Base-by-base conservation (phyloP, 1,140 invertebrate species). In the Drosophila takahashii region DNA sequence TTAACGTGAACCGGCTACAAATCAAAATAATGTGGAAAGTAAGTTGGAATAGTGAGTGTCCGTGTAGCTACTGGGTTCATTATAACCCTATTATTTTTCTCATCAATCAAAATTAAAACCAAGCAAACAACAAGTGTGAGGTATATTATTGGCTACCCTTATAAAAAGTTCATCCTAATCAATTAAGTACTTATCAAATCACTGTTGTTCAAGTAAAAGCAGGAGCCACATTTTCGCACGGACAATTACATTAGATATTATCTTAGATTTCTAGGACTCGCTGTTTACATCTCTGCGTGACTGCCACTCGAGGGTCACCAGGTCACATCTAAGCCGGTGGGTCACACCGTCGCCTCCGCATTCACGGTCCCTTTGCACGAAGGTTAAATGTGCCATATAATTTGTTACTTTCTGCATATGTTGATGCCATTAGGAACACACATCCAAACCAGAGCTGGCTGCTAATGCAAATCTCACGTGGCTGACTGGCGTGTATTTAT, bases 401-500 rank as follows among this genome's bases (percentile, higher is more conserved):
- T 78, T 74, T 51, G 48, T 69, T 65, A 75, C 26, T 62, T 86
- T 86, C 61, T 78, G 74, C 74, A 85, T 78, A 75, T 60, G 67
- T 56, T 74, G 59, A 18, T 75, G 47, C 36, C 74, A 77, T 81
- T 75, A 70, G 53, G 41, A 27, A 29, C 9, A 32, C 9, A 32
- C 27, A 60, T 32, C 41, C 39, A 22, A 36, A 45, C 37, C 57
- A 58, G 42, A 56, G 53, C 26, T 39, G 66, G 62, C 50, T 74
- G 71, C 77, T 84, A 84, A 84, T 85, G 77, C 81, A 87, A 86
- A 87, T 85, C 83, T 64, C 74, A 65, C 54, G 70, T 86, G 80
- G 53, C 67, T 61, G 26, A 10, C 58, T 52, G 44, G 16, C 37
- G 50, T 65, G 60, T 86, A 83, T 86, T 86, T 86, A 86, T 79